These are phyloP conservation scores for Chitala chitala DNA, from an alignment of 2,113 vertebrate genomes.

Conservation along the genomic window DNA sequence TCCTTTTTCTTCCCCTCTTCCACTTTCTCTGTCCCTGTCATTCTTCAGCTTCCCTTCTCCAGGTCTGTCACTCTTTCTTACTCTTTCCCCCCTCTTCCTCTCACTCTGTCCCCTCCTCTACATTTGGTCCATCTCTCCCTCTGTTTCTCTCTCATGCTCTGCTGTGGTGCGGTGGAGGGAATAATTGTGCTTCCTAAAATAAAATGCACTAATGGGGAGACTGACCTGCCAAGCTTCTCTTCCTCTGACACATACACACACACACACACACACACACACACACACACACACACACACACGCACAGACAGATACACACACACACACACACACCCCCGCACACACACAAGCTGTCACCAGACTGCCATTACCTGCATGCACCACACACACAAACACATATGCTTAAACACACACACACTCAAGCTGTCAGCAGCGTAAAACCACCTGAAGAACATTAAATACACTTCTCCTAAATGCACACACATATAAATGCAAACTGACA, in stretches of 20 bases:
- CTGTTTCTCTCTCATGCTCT: not conserved
- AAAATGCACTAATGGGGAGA: slow-evolving; percentile 14
- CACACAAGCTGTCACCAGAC: slow-evolving; percentile 14
- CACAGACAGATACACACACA: no score
- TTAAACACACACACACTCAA: not conserved
- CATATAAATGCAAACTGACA: slow-evolving; percentile 21
- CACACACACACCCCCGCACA: slow-evolving; percentile 5
- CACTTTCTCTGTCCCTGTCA: not conserved
- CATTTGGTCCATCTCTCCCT: not conserved
- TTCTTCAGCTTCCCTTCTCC: not conserved
- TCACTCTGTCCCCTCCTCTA: no score
- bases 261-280: not conserved
- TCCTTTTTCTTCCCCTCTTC: not conserved
- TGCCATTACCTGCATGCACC: not conserved
- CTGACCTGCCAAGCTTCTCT: slow-evolving; percentile 9
- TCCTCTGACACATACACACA: slow-evolving; percentile 14
- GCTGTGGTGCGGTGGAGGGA: slow-evolving; percentile 1
- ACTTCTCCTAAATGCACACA: not conserved
- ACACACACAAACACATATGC: no score
- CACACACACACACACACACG: no score
- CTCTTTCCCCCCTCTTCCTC: not conserved
- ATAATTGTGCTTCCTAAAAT: slow-evolving; percentile 18
- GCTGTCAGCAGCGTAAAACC: not conserved
- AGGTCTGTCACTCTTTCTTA: not conserved
- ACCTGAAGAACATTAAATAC: not conserved